phyloP scores from a whole-genome alignment of 1,140 invertebrate species.

The Drosophila melanica region DNA sequence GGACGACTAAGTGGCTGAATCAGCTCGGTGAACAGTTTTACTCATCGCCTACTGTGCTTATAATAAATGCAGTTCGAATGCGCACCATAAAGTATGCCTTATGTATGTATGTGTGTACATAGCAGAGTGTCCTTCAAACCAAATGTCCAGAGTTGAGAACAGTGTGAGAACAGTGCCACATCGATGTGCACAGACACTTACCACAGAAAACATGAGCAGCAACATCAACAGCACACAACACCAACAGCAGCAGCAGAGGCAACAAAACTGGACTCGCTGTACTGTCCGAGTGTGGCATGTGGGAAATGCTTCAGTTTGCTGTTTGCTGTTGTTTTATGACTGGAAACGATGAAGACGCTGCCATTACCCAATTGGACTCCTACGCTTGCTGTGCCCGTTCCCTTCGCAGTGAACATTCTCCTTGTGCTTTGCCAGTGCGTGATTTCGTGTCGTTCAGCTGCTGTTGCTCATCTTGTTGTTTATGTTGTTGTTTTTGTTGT shows the following conservation, averaged over 20 bases:
- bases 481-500: constrained; percentile 38
- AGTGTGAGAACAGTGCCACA: constrained; percentile 27
- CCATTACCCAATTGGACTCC: constrained; percentile 34
- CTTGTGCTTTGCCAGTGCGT: constrained; percentile 32
- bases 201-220: constrained; percentile 21
- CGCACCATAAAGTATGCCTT: neutral
- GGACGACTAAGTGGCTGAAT: too few relatives aligned
- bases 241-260: constrained; percentile 11
- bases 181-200: constrained; percentile 39
- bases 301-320: constrained; percentile 40
- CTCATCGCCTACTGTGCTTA: too few relatives aligned
- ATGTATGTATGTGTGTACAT: neutral
- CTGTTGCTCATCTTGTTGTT: constrained; percentile 28
- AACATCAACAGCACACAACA: constrained; percentile 6
- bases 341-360: constrained; percentile 39
- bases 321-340: constrained; percentile 34
- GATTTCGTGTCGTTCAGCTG: constrained; percentile 41
- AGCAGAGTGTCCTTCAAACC: neutral
- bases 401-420: neutral
- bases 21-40: too few relatives aligned
- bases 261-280: constrained; percentile 28
- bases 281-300: constrained; percentile 45
- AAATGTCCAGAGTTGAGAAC: constrained; percentile 20
- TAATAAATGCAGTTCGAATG: too few relatives aligned
- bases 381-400: constrained; percentile 1